Base-by-base conservation (phyloP, 1,140 invertebrate genomes). In the Drosophila miranda region DNA sequence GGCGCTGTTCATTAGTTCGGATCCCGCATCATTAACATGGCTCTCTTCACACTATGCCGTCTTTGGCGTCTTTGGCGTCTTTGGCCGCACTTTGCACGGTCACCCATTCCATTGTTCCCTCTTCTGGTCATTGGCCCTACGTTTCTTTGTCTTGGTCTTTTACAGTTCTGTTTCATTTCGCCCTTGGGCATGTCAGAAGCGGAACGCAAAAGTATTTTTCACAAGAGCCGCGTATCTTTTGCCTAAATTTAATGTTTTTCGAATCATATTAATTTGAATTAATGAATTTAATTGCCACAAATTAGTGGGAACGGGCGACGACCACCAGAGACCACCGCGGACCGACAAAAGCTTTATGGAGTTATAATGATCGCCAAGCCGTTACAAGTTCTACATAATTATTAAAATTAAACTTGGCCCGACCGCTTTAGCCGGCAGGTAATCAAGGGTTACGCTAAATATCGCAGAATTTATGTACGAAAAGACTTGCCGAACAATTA, bases 261-360 rank as follows among this genome's bases (percentile, higher is more conserved):
- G 63, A 81, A 84, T 84, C 73, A 84, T 86, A 84, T 86, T 84
- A 86, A 86, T 84, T 86, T 86, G 68, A 86, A 84, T 84, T 84
- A 84, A 84, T 84, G 80, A 86, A 76, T 84, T 84, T 84, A 84
- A 84, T 84, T 84, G 80, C 81, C 46, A 61, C 76, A 80, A 84
- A 84, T 84, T 84, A 84, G 80, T 74, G 61, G 58, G 38, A 42
- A 9, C 28, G 21, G 23, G 34, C 57, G 48, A 70, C 19, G 23
- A 5, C 76, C 76, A 66, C 76, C 75, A 58, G 55, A 54, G 81
- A 26, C 80, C 71, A 19, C 19, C 75, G 57, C 58, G 54, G 81
- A 26, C 80, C 71, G 81, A 55, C 67, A 48, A 73, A 78, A 68
- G 64, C 51, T 42, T 69, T 83, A 86, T 80, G 53, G 59, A 71